A percentile compares a stretch with the other conserved stretches of the same genome.
Conservation (phyloP, 2,113 vertebrate species). For the crab-eating macaque (Macaca fascicularis) region T2T-MFA8v1.1 NC_088391.1:35395501-35396000, state of each 20-base stretch:
- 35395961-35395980: background rate
- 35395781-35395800: background rate
- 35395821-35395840: background rate
- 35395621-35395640: background rate
- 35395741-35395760: background rate
- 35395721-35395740: background rate
- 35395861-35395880: background rate
- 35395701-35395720: background rate
- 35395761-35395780: background rate
- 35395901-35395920: background rate
- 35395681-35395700: background rate
- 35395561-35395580: background rate
- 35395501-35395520: background rate
- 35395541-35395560: background rate
- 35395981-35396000: background rate
- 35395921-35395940: background rate
- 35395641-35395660: background rate
- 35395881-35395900: background rate
- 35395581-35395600: background rate
- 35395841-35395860: background rate
- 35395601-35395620: background rate
- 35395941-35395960: background rate
- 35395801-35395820: background rate
- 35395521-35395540: background rate
- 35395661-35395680: background rate